These are phyloP conservation scores for Leptinotarsa rubiginosa DNA, from an alignment of 2,888 invertebrate genomes.

Conservation along the genomic window DNA sequence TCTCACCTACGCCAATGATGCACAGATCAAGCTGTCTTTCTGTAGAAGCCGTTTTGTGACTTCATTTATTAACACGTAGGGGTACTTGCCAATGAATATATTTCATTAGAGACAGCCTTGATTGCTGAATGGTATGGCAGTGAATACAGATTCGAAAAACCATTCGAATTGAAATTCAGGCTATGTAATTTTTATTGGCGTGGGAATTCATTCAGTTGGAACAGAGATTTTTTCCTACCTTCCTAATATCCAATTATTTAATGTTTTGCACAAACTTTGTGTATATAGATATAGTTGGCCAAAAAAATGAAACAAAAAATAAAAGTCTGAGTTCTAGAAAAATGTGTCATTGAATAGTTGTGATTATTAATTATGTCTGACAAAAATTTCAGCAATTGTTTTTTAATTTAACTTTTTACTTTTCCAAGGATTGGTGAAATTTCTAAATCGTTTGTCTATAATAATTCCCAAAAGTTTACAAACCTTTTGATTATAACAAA, in stretches of 20 bases:
- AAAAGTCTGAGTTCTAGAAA: neutral
- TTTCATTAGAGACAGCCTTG: slow-evolving; percentile 13
- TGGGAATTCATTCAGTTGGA: slow-evolving; percentile 8
- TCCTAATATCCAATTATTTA: too few relatives aligned
- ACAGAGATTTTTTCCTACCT: too few relatives aligned
- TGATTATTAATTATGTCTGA: too few relatives aligned
- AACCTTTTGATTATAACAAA: too few relatives aligned
- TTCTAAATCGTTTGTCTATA: too few relatives aligned
- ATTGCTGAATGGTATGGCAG: neutral
- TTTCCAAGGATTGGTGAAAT: too few relatives aligned
- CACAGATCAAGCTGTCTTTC: neutral
- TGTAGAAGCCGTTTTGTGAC: slow-evolving; percentile 4
- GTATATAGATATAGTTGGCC: too few relatives aligned
- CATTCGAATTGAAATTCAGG: slow-evolving; percentile 11
- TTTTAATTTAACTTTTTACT: too few relatives aligned
- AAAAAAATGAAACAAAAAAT: neutral
- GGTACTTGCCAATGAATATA: slow-evolving; percentile 13
- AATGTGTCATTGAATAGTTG: too few relatives aligned
- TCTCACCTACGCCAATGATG: neutral
- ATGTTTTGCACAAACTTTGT: neutral
- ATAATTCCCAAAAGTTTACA: too few relatives aligned
- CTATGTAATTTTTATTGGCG: slow-evolving; percentile 3
- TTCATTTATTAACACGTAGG: slow-evolving; percentile 14
- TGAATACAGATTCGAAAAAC: slow-evolving; percentile 10
- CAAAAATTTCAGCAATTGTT: too few relatives aligned